Conservation (phyloP, 2,888 invertebrate genomes). For the Theretra japonica region DNA sequence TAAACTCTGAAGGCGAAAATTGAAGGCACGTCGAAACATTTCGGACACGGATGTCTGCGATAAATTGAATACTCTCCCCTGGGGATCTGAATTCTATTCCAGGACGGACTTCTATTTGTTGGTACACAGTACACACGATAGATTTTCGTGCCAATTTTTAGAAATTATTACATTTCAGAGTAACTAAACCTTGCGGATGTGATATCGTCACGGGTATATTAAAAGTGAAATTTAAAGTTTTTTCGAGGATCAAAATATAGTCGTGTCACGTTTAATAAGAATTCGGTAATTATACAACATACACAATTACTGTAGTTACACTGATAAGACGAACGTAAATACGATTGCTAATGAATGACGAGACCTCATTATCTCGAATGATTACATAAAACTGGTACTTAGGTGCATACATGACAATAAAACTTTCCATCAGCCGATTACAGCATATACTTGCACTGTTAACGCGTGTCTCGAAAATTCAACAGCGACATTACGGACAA, state of each 20-base stretch:
- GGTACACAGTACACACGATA: not conserved
- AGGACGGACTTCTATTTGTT: not conserved
- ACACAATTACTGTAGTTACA: not conserved
- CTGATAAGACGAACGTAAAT: constrained; percentile 18
- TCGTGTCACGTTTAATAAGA: not conserved
- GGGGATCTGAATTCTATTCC: constrained; percentile 10
- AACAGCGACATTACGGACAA: not conserved
- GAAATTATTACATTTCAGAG: not conserved
- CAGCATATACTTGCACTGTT: not conserved
- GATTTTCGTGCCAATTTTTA: constrained; percentile 10
- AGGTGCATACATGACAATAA: constrained; percentile 11
- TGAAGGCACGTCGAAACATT: not conserved
- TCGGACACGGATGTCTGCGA: constrained; percentile 13
- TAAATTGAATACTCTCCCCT: constrained; percentile 12
- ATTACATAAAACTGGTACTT: constrained; percentile 27
- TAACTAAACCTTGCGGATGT: too few relatives aligned
- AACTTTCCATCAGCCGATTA: constrained; percentile 26
- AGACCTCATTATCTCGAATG: constrained; percentile 22
- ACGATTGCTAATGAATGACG: constrained; percentile 27
- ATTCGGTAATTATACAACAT: constrained; percentile 5
- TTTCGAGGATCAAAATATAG: not conserved
- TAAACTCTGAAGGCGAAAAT: not conserved
- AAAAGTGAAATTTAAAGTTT: not conserved
- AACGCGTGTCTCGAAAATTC: constrained; percentile 5
- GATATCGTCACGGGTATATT: too few relatives aligned